A percentile compares a stretch with the other conserved stretches of the same genome.
phyloP scores from a whole-genome alignment of 2,113 vertebrate species.

The Rallus limicola region DNA sequence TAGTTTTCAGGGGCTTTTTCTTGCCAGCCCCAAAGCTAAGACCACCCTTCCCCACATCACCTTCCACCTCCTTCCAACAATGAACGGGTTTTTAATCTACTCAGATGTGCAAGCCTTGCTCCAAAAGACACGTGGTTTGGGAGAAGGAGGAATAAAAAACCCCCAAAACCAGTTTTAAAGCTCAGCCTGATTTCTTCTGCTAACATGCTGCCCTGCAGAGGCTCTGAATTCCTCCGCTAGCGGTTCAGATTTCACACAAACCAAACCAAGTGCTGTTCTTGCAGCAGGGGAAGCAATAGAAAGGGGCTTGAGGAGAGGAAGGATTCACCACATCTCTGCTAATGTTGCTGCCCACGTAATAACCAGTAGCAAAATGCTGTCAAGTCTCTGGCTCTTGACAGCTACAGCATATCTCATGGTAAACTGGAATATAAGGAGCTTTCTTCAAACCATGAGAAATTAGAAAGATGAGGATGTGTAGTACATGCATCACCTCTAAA shows the following conservation, averaged over 20 bases:
- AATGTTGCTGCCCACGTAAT: background rate
- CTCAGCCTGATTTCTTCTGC: background rate
- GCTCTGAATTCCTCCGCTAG: background rate
- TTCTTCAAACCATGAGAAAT: background rate
- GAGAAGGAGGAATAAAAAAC: background rate
- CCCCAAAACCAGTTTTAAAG: background rate
- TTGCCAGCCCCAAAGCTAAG: background rate
- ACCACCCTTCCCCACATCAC: background rate
- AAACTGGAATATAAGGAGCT: background rate
- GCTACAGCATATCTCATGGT: background rate
- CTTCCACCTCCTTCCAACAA: background rate
- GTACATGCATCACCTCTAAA: background rate
- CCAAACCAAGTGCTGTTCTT: background rate
- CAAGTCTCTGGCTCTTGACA: background rate
- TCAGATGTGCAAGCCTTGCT: background rate
- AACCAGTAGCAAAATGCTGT: background rate
- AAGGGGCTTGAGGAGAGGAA: background rate
- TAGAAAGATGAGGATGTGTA: background rate
- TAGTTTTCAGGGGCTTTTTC: background rate
- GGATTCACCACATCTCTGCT: background rate
- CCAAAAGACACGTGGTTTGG: background rate
- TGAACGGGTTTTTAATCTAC: slow-evolving; percentile 23
- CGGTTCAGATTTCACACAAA: background rate
- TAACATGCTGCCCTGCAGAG: background rate
- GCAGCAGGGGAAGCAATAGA: background rate